Base-by-base conservation (phyloP, 2,888 invertebrate species). In the Dynastes grantii region DNA sequence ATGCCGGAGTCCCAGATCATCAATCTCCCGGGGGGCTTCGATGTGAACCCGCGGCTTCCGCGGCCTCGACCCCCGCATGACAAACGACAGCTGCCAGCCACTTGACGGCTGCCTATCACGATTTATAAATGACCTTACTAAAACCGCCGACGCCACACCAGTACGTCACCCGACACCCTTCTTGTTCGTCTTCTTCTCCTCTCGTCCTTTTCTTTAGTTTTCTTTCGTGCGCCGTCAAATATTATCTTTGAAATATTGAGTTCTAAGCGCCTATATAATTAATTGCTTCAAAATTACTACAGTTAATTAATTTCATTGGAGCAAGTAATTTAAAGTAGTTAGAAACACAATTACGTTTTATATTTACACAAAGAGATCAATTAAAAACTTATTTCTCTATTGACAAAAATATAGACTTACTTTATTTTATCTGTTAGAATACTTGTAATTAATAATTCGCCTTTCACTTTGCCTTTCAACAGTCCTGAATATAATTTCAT, bases 81-180 rank as follows among this genome's bases (percentile, higher is more conserved):
- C 92, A 92, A 92, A 92, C 91, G 92, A 92, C 92, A 92, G 91
- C 92, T 92, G 92, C 91, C 92, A 90, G 90, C 90, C 84, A 83
- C 85, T 85, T 87, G 88, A 87, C 91, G 91, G 92, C 91, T 92
- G 92, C 91, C 92, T 91, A 91, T 92, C 92, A 92, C 90, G 91
- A 90, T 91, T 92, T 92, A 92, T 92, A 92, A 92, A 92, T 92
- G 91, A 91, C 91, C 73, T 71, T 68, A 68, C 51, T 68, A 68
- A 68, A 68, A 68, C 68, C 73, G 73, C 71, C 27, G 55, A 40
- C 73, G 61, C 61, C 45, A 32, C 61, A 63, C 61, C 61, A 29
- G 61, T 51, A 75, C 73, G 27, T 55, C 45, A 61, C 63, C 27
- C 61, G 40, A 22, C 73, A 45, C 61, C 61, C 73, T 45, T 63